Percentiles rank a stretch among this genome's conserved stretches.
Evolutionary conservation across 2,888 invertebrate species (phyloP).

Genomic region (Neoaliturus tenellus): DNA sequence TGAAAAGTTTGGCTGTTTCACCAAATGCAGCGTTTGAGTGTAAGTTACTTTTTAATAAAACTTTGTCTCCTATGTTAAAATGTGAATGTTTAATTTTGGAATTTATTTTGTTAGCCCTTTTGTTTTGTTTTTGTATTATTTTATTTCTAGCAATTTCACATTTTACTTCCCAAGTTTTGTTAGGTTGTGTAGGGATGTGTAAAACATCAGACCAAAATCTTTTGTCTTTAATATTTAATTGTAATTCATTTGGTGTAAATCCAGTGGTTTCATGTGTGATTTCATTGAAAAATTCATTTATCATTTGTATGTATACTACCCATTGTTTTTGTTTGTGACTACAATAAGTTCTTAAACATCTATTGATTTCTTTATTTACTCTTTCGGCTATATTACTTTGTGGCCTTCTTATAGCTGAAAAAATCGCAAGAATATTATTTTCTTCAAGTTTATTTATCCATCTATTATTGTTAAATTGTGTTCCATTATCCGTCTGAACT

Average conservation of each 20-base stretch:
- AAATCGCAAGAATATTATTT: background rate
- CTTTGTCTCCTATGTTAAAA: background rate
- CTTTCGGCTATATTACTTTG: background rate
- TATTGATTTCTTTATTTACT: background rate
- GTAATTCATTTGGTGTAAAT: constrained; percentile 2
- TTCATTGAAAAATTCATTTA: background rate
- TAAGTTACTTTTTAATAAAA: background rate
- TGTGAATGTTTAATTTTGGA: background rate
- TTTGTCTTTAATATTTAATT: background rate
- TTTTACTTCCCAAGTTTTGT: background rate
- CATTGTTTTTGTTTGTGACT: background rate
- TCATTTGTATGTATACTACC: background rate
- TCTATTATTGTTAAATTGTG: background rate
- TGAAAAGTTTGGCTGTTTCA: constrained; percentile 6
- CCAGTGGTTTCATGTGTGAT: constrained; percentile 10
- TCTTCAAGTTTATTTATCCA: background rate
- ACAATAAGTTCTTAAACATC: constrained; percentile 34
- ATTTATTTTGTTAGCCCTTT: background rate
- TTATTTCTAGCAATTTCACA: background rate
- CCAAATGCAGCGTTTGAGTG: background rate
- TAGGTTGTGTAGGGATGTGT: background rate
- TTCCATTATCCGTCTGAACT: constrained; percentile 6
- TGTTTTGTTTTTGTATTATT: background rate
- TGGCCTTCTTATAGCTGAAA: background rate
- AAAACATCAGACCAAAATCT: background rate